phyloP scores from a whole-genome alignment of 2,113 vertebrate species.

The Platysternon megacephalum region DNA sequence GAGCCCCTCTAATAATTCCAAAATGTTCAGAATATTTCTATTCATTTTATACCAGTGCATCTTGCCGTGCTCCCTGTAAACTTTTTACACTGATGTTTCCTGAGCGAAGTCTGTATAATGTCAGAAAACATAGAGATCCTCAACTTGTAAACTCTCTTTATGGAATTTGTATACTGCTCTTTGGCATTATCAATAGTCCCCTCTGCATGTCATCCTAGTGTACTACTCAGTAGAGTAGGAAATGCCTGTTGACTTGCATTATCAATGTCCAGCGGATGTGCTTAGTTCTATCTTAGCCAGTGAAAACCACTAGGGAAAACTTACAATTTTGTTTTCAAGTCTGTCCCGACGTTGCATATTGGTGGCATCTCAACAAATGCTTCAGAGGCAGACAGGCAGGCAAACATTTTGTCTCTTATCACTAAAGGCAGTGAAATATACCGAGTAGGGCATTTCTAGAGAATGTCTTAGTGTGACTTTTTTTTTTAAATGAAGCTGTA shows the following conservation, averaged over 20 bases:
- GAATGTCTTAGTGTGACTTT: neutral
- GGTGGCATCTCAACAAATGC: neutral
- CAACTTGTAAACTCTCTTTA: neutral
- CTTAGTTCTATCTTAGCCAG: conserved; percentile 11
- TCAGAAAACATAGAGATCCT: conserved; percentile 13
- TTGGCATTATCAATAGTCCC: neutral
- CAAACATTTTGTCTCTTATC: neutral
- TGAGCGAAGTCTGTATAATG: neutral
- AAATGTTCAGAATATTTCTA: conserved; percentile 29
- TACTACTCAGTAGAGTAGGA: conserved; percentile 29
- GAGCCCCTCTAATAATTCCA: neutral
- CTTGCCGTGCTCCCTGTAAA: neutral
- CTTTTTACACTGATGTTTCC: neutral
- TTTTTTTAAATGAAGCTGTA: neutral
- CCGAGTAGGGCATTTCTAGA: neutral
- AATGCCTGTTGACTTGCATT: conserved; percentile 44
- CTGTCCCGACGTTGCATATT: neutral
- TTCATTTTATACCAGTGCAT: neutral
- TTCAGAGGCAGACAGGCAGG: neutral
- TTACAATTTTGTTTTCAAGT: conserved; percentile 39
- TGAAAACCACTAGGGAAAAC: conserved; percentile 1
- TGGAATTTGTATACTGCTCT: neutral
- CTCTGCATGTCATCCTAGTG: conserved; percentile 8
- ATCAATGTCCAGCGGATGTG: neutral
- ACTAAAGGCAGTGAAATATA: neutral